Evolutionary conservation across 2,888 invertebrate species (phyloP).

Genomic region (Agrochola lota): DNA sequence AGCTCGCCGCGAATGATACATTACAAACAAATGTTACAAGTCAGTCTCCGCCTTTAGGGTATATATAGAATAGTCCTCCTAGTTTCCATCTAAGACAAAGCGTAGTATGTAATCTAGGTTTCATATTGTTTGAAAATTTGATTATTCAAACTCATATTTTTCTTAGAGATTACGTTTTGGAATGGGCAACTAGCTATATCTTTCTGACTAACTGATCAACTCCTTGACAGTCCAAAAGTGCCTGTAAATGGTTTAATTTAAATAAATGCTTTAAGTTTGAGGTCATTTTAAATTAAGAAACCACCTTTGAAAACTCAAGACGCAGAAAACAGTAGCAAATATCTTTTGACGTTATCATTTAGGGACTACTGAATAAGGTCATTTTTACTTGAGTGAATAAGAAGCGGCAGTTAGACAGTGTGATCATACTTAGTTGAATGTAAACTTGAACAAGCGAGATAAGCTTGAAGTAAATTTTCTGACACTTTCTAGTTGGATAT

Average conservation of each 20-base stretch:
- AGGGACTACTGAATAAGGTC: not conserved
- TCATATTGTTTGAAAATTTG: not conserved
- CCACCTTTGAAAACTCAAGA: not conserved
- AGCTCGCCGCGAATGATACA: no score
- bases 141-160: not conserved
- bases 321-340: not conserved
- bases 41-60: no score
- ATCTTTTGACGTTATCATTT: constrained; percentile 21
- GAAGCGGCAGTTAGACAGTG: constrained; percentile 1
- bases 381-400: constrained; percentile 12
- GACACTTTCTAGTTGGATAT: not conserved
- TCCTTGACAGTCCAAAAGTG: not conserved
- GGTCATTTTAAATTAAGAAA: not conserved
- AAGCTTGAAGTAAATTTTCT: constrained; percentile 10
- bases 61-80: not conserved
- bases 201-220: not conserved
- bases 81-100: constrained; percentile 15
- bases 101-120: not conserved
- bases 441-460: constrained; percentile 21
- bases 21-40: no score
- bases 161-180: not conserved
- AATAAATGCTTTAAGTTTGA: not conserved
- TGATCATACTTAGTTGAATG: constrained; percentile 26
- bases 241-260: not conserved
- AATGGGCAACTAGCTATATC: not conserved